Base-by-base conservation (phyloP, 2,888 invertebrate genomes). In the Drosophila pegasa region DNA sequence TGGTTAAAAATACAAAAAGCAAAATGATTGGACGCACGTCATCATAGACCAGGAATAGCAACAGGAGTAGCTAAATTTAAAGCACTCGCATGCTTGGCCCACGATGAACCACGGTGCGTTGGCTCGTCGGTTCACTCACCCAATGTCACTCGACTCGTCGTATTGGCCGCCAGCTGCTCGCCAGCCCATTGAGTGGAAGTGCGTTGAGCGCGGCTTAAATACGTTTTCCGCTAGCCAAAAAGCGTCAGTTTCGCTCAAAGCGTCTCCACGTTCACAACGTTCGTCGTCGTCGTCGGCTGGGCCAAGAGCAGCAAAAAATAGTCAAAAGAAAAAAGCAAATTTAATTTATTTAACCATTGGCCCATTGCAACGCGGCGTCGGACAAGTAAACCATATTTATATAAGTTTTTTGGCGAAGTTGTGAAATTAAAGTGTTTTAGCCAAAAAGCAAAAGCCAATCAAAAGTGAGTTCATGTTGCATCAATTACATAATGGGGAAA, bases 221-320 rank as follows among this genome's bases (percentile, higher is more conserved):
- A 91, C 87, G 89, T 90, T 90, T 91, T 91, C 87, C 90, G 88
- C 83, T 85, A 73, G 63, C 83, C 79, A 73, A 90, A 89, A 87
- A 82, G 78, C 71, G 86, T 85, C 89, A 92, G 92, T 92, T 91
- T 87, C 89, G 88, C 87, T 90, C 84, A 84, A 89, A 90, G 89
- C 92, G 90, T 89, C 88, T 84, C 75, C 80, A 88, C 89, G 90
- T 89, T 88, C 87, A 91, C 91, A 91, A 68, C 88, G 87, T 65
- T 31, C n/a, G 66, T 43, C 52, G 70, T 64, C 75, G 81, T 43
- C 58, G 70, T 65, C 73, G 83, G 80, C 58, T 62, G 62, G 35
- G 55, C 78, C 50, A 48, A 22, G n/a, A 29, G 22, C 56, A 60
- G 51, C 22, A 52, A 33, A 48, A 45, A 31, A 58, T 35, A 56